These are phyloP conservation scores for Anastatus disparis DNA, from an alignment of 1,140 invertebrate species.

Conservation along the genomic window DNA sequence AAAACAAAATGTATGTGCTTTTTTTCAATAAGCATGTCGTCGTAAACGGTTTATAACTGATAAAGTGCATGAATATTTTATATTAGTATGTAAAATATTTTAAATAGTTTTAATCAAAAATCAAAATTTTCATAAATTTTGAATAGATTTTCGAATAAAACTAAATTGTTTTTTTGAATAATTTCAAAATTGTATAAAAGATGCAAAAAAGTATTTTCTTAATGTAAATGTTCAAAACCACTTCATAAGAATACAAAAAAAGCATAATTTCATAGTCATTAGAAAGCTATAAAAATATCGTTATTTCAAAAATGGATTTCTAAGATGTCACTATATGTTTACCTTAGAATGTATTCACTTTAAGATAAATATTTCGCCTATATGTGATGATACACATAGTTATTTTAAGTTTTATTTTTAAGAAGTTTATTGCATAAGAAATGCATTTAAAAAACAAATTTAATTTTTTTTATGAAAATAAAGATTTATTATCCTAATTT, in stretches of 20 bases:
- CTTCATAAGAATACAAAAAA: slow-evolving; percentile 13
- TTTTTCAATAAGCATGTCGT: slow-evolving; percentile 17
- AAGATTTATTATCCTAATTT: slow-evolving; percentile 28
- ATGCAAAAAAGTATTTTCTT: slow-evolving; percentile 18
- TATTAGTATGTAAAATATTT: slow-evolving; percentile 5
- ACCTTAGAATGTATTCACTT: slow-evolving; percentile 22
- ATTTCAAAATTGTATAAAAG: slow-evolving; percentile 22
- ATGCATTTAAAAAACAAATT: slow-evolving; percentile 26
- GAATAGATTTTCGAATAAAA: not conserved
- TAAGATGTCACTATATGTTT: slow-evolving; percentile 23
- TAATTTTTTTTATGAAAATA: slow-evolving; percentile 32
- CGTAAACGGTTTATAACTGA: not conserved
- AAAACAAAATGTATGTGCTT: no score
- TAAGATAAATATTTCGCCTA: slow-evolving; percentile 4
- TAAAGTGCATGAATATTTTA: slow-evolving; percentile 1
- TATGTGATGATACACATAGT: slow-evolving; percentile 15
- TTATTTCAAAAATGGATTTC: slow-evolving; percentile 5
- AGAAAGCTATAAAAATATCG: slow-evolving; percentile 24
- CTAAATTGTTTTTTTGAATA: slow-evolving; percentile 7
- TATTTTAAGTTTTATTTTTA: slow-evolving; percentile 28
- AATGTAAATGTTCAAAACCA: not conserved
- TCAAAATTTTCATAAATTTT: slow-evolving; percentile 15
- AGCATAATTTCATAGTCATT: slow-evolving; percentile 32
- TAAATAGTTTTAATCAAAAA: slow-evolving; percentile 11
- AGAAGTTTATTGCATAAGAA: slow-evolving; percentile 22